phyloP scores from a whole-genome alignment of 2,888 invertebrate genomes.

The Coremacera marginata region DNA sequence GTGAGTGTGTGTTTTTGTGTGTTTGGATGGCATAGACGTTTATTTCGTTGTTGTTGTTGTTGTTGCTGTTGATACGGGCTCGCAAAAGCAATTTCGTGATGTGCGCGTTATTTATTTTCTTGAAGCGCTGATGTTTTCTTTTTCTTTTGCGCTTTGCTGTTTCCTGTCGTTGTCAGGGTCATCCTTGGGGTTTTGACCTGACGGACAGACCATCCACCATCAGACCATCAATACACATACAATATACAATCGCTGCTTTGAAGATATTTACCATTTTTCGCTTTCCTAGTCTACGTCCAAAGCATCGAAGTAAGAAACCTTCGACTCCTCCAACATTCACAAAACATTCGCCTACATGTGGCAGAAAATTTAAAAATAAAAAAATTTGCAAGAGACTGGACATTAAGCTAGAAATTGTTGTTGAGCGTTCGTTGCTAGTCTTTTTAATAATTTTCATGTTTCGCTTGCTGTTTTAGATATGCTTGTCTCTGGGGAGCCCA shows the following conservation, averaged over 20 bases:
- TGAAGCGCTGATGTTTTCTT: slow-evolving; percentile 36
- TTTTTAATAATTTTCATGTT: slow-evolving; percentile 8
- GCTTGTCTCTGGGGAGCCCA: slow-evolving; percentile 1
- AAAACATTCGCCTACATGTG: background rate
- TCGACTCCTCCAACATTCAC: background rate
- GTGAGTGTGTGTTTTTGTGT: slow-evolving; percentile 16
- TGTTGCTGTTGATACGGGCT: slow-evolving; percentile 31
- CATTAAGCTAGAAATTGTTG: slow-evolving; percentile 17
- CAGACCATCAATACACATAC: background rate
- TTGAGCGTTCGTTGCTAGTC: slow-evolving; percentile 1
- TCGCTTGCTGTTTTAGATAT: background rate
- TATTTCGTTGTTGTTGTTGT: slow-evolving; percentile 48
- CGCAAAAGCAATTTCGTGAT: slow-evolving; percentile 42
- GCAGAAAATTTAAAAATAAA: background rate
- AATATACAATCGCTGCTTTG: background rate
- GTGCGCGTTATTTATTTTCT: slow-evolving; percentile 50
- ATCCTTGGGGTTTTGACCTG: slow-evolving; percentile 42
- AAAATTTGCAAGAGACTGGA: slow-evolving; percentile 19
- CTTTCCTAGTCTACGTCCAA: background rate
- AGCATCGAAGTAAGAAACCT: background rate
- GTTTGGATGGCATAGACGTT: slow-evolving; percentile 13
- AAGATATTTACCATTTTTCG: background rate
- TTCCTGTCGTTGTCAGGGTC: slow-evolving; percentile 33
- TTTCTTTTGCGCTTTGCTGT: slow-evolving; percentile 1
- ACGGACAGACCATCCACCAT: background rate